These are phyloP conservation scores for Sebastes umbrosus DNA, from an alignment of 2,797 vertebrate species.

Conservation along the genomic window DNA sequence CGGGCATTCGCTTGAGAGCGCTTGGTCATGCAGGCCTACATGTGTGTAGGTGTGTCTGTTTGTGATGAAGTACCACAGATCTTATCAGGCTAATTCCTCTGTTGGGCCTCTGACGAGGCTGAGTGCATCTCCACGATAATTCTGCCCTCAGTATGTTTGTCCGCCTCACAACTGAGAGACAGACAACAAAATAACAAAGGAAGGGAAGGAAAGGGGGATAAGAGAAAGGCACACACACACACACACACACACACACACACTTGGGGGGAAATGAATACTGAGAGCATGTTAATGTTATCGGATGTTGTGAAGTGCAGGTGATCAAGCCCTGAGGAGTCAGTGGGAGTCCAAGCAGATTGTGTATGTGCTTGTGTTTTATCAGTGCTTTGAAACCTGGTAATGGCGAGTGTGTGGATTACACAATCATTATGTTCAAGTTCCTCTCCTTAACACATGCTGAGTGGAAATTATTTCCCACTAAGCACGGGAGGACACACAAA, in stretches of 20 bases:
- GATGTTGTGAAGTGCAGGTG: conserved; percentile 53
- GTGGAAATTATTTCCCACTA: conserved; percentile 19
- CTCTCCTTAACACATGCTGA: conserved; percentile 21
- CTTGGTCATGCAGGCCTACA: conserved; percentile 28
- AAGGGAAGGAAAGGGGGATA: conserved; percentile 20
- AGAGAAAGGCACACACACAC: conserved; percentile 11
- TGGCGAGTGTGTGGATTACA: conserved; percentile 35
- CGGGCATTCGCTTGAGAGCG: background rate
- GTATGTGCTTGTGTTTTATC: conserved; percentile 25
- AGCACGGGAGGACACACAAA: background rate
- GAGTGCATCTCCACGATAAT: conserved; percentile 61
- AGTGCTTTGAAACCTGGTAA: conserved; percentile 25
- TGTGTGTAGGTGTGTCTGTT: conserved; percentile 43
- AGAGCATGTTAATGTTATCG: conserved; percentile 60
- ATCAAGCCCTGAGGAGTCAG: conserved; percentile 52
- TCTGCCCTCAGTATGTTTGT: conserved; percentile 54
- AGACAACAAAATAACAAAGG: background rate
- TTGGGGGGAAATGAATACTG: conserved; percentile 23
- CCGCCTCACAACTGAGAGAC: conserved; percentile 26
- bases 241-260: background rate
- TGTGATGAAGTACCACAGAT: conserved; percentile 63
- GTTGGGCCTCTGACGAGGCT: conserved; percentile 56
- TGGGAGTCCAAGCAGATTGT: conserved; percentile 30
- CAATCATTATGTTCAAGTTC: conserved; percentile 42
- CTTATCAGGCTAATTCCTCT: conserved; percentile 63